A percentile compares a stretch with the other conserved stretches of the same genome.
Conservation (phyloP, 2,888 invertebrate species). For the Crematogaster levior region DNA sequence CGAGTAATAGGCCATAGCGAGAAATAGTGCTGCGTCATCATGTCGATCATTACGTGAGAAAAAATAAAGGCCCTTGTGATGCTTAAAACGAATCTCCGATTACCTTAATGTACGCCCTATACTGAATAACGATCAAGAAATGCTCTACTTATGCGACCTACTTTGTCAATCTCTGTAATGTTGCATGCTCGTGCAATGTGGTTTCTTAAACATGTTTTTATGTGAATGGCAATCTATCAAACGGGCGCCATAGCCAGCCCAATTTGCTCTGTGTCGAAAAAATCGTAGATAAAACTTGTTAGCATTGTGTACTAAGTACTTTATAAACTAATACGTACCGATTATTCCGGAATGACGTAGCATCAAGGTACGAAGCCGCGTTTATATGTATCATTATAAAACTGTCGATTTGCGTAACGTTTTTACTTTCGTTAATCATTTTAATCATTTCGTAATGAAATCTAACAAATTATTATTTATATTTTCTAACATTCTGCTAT, state of each 20-base stretch:
- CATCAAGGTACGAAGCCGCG: not conserved
- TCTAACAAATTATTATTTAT: constrained; percentile 32
- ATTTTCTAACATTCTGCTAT: constrained; percentile 4
- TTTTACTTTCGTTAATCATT: not conserved
- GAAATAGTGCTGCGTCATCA: constrained; percentile 32
- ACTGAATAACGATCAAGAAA: constrained; percentile 35
- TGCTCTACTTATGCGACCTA: constrained; percentile 29
- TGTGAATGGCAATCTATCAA: constrained; percentile 14
- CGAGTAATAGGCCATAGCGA: constrained; percentile 2
- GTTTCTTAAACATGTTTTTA: constrained; percentile 19
- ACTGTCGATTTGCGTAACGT: not conserved
- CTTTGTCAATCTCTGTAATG: constrained; percentile 37
- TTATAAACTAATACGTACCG: not conserved
- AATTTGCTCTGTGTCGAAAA: not conserved
- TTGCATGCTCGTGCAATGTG: constrained; percentile 28
- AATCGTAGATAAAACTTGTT: constrained; percentile 6
- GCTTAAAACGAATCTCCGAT: constrained; percentile 33
- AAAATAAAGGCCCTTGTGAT: not conserved
- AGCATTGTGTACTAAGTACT: not conserved
- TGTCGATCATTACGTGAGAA: constrained; percentile 4
- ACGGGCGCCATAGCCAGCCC: not conserved
- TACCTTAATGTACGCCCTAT: constrained; percentile 27
- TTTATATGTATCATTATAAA: constrained; percentile 1
- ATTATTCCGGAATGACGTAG: not conserved
- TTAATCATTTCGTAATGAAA: not conserved